Evolutionary conservation across 2,797 vertebrate genomes (phyloP).

Genomic region (Rhyacichthys aspro): DNA sequence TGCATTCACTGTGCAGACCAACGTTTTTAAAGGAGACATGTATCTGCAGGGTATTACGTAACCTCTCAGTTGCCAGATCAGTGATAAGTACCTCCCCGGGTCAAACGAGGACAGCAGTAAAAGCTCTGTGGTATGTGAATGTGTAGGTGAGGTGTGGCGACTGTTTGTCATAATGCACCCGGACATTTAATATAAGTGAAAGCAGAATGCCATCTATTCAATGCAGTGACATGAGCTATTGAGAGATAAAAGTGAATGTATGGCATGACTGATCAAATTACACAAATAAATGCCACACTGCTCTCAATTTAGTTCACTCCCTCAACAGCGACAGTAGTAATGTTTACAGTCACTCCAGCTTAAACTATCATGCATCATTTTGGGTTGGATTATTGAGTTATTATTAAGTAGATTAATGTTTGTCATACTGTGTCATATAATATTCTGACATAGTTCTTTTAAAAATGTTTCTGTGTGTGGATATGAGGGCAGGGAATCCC

Average conservation of each 20-base stretch:
- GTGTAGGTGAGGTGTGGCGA: constrained; percentile 22
- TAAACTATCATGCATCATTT: no score
- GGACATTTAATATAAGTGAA: neutral
- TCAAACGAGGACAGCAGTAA: constrained; percentile 15
- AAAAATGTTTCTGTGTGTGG: no score
- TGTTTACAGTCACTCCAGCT: constrained; percentile 1
- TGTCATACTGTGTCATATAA: no score
- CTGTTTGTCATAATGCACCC: neutral
- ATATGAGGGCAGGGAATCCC: no score
- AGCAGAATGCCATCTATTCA: neutral
- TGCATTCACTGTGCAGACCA: constrained; percentile 1
- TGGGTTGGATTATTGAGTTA: no score
- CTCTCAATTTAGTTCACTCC: neutral
- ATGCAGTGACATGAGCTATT: neutral
- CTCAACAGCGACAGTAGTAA: no score
- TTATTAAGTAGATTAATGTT: no score
- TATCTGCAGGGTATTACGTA: neutral
- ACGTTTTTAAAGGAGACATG: neutral
- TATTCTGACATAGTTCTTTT: no score
- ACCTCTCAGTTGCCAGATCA: neutral
- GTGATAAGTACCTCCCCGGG: constrained; percentile 4
- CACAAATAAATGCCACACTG: constrained; percentile 1
- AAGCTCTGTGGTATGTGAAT: constrained; percentile 7
- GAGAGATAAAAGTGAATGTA: constrained; percentile 5
- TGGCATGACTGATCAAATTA: neutral